Evolutionary conservation across 1,140 invertebrate species (phyloP).

Genomic region (Papilio aristodemus): DNA sequence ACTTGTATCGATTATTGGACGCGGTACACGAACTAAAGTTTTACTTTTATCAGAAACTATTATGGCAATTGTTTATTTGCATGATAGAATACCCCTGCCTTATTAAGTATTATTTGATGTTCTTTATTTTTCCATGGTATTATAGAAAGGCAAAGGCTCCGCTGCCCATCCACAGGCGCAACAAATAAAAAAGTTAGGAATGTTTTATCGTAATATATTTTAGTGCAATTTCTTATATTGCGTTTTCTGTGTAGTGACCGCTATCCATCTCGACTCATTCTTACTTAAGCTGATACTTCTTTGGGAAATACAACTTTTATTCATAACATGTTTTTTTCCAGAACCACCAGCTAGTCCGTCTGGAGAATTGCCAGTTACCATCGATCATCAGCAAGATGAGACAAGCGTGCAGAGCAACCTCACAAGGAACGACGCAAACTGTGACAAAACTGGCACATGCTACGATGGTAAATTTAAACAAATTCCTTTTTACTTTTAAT

Average conservation of each 20-base stretch:
- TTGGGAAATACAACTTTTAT: neutral
- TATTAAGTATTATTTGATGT: conserved; percentile 36
- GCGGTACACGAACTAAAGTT: conserved; percentile 33
- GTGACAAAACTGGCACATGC: conserved; percentile 96
- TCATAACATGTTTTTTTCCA: conserved; percentile 44
- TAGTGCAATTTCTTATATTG: no score
- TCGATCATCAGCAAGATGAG: conserved; percentile 86
- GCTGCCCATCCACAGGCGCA: no score
- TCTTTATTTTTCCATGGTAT: neutral
- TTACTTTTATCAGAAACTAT: conserved; percentile 13
- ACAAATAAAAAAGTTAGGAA: no score
- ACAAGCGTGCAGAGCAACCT: conserved; percentile 84
- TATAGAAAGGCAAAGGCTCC: neutral
- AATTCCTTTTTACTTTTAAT: neutral
- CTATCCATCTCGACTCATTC: no score
- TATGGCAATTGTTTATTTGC: neutral
- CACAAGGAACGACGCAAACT: conserved; percentile 90
- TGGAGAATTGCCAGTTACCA: conserved; percentile 84
- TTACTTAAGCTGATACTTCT: neutral
- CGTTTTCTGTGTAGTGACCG: no score
- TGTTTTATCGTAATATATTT: no score
- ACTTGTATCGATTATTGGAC: conserved; percentile 64
- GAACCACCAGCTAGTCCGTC: conserved; percentile 68
- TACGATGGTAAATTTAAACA: conserved; percentile 88
- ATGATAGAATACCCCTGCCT: neutral